Percentiles rank a stretch among this genome's conserved stretches.
Conservation (phyloP, 2,113 vertebrate species). For the Atherinomorus stipes region DNA sequence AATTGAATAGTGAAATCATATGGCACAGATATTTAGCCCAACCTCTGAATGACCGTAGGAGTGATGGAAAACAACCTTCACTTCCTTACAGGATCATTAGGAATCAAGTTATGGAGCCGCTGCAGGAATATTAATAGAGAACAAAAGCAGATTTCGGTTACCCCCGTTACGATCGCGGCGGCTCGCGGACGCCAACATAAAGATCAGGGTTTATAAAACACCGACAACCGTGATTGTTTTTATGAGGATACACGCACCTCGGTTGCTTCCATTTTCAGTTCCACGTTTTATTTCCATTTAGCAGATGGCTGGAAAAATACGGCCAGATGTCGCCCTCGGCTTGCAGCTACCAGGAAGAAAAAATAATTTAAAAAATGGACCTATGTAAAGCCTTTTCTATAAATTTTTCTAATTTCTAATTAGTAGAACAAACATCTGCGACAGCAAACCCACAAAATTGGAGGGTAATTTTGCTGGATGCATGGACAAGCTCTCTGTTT, state of each 20-base stretch:
- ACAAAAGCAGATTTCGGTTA: conserved; percentile 15
- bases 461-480: conserved; percentile 8
- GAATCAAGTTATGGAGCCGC: background rate
- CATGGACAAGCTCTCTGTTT: conserved; percentile 31
- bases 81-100: conserved; percentile 3
- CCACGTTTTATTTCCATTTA: conserved; percentile 78
- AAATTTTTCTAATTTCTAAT: conserved; percentile 21
- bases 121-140: conserved; percentile 11
- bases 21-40: conserved; percentile 3
- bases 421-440: conserved; percentile 21
- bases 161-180: conserved; percentile 20
- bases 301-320: conserved; percentile 37
- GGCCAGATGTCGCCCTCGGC: conserved; percentile 48
- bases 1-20: background rate
- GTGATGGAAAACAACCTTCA: conserved; percentile 11
- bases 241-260: conserved; percentile 69
- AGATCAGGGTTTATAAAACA: conserved; percentile 5
- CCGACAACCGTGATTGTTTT: conserved; percentile 6
- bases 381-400: conserved; percentile 8
- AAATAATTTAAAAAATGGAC: background rate
- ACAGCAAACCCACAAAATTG: background rate
- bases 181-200: conserved; percentile 8
- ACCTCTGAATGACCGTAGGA: background rate
- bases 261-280: conserved; percentile 70
- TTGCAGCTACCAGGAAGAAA: conserved; percentile 34